Evolutionary conservation across 1,140 invertebrate species (phyloP).

Genomic region (Tetramorium parvispinum): DNA sequence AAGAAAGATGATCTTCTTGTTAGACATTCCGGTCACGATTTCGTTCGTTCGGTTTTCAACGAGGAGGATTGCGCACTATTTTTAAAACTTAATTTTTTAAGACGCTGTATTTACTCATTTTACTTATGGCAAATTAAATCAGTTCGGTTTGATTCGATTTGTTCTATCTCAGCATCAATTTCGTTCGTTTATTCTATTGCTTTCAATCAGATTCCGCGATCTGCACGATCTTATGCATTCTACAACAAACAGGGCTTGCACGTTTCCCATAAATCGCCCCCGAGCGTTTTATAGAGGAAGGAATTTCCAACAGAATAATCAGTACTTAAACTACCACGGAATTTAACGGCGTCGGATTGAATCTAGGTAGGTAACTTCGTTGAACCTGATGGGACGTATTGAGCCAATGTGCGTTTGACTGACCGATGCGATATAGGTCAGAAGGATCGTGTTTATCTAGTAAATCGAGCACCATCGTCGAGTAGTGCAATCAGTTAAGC

Average conservation of each 20-base stretch:
- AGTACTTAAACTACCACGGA: conserved; percentile 50
- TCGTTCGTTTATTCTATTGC: conserved; percentile 13
- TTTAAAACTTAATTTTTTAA: conserved; percentile 12
- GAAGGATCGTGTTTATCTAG: conserved; percentile 62
- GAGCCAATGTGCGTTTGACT: conserved; percentile 40
- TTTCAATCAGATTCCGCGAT: conserved; percentile 35
- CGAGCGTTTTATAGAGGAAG: conserved; percentile 39
- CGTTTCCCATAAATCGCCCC: background rate
- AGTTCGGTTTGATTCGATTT: background rate
- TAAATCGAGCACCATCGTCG: conserved; percentile 61
- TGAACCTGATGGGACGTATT: conserved; percentile 20
- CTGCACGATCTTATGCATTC: conserved; percentile 41
- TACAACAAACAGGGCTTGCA: conserved; percentile 24
- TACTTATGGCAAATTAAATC: conserved; percentile 11
- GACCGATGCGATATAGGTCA: conserved; percentile 56
- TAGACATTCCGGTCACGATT: background rate
- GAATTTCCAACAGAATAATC: conserved; percentile 47
- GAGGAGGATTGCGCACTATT: background rate
- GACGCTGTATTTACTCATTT: background rate
- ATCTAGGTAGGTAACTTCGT: conserved; percentile 51
- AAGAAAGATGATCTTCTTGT: conserved; percentile 10
- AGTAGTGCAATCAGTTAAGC: conserved; percentile 58
- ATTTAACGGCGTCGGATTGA: conserved; percentile 44
- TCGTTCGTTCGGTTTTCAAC: background rate
- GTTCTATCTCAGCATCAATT: background rate